Percentiles rank a stretch among this genome's conserved stretches.
These are phyloP conservation scores for Papilio dardanus DNA, from an alignment of 1,140 invertebrate species.

Conservation along the genomic window DNA sequence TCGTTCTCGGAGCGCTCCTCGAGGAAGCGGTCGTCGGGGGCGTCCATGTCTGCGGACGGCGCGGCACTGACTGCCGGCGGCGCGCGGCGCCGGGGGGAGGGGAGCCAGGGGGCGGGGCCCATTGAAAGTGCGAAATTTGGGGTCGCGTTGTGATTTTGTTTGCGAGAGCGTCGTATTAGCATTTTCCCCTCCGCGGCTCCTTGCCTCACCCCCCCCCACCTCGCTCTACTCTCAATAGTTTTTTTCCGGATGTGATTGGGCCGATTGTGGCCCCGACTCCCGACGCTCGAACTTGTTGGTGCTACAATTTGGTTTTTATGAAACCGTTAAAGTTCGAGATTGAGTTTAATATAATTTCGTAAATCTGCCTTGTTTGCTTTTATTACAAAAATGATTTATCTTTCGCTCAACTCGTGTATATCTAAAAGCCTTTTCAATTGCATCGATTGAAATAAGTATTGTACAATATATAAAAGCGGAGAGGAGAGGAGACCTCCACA, in stretches of 20 bases:
- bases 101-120: slow-evolving; percentile 64
- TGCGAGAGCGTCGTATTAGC: slow-evolving; percentile 75
- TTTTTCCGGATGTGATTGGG: slow-evolving; percentile 72
- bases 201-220: too few relatives aligned
- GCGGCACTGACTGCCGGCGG: slow-evolving; percentile 58
- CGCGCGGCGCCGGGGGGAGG: slow-evolving; percentile 43
- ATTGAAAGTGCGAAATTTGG: slow-evolving; percentile 80
- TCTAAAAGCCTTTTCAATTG: neutral
- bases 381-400: neutral
- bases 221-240: slow-evolving; percentile 73
- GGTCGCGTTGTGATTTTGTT: slow-evolving; percentile 80
- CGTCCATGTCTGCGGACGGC: slow-evolving; percentile 66
- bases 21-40: slow-evolving; percentile 67
- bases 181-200: slow-evolving; percentile 71
- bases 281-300: slow-evolving; percentile 7
- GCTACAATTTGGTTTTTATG: neutral
- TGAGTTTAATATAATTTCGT: neutral
- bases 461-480: neutral
- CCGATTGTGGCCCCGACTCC: slow-evolving; percentile 70
- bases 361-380: neutral
- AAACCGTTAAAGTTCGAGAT: neutral
- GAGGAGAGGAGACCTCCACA: neutral
- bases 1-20: slow-evolving; percentile 69
- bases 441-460: neutral
- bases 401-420: neutral